phyloP scores from a whole-genome alignment of 2,113 vertebrate genomes.

The Ploceus nigricollis region DNA sequence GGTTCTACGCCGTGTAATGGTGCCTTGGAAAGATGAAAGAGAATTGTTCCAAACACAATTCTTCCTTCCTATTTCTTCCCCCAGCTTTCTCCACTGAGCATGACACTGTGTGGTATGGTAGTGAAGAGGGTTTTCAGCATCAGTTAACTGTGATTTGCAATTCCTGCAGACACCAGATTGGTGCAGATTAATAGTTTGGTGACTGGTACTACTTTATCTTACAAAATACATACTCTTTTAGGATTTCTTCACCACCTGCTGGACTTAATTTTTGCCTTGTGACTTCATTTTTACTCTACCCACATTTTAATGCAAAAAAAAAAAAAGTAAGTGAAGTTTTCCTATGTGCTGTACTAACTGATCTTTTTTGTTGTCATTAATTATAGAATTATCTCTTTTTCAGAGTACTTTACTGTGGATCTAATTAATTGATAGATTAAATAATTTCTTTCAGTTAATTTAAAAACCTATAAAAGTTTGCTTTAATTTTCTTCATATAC shows the following conservation, averaged over 20 bases:
- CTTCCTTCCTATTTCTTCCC: not conserved
- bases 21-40: not conserved
- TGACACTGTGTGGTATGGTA: fast-evolving
- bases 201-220: not conserved
- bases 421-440: not conserved
- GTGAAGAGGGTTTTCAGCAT: not conserved
- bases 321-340: not conserved
- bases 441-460: not conserved
- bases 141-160: not conserved
- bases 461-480: not conserved
- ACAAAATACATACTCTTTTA: not conserved
- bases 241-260: not conserved
- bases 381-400: not conserved
- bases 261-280: not conserved
- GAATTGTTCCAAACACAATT: not conserved
- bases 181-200: not conserved
- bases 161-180: not conserved
- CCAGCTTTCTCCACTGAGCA: not conserved
- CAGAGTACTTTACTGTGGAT: not conserved
- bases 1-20: fast-evolving
- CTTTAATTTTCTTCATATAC: not conserved
- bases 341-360: not conserved
- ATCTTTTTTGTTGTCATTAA: not conserved
- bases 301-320: not conserved
- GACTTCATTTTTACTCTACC: not conserved